Percentiles rank a stretch among this genome's conserved stretches.
Evolutionary conservation across 2,888 invertebrate species (phyloP).

Genomic region (Mythimna loreyi): DNA sequence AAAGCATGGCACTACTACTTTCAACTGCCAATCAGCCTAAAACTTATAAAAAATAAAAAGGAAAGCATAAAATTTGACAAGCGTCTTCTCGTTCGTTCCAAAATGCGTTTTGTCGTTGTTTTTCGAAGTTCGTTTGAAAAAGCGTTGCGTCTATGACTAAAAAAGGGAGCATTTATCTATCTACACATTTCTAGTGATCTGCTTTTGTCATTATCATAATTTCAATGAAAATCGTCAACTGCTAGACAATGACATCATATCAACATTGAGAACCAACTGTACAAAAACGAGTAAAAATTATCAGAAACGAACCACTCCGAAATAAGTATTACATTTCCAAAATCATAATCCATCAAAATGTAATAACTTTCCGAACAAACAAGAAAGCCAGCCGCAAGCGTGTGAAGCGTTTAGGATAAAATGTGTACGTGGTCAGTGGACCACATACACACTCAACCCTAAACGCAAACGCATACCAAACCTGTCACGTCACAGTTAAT

Average conservation of each 20-base stretch:
- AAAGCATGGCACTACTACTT: too few species aligned
- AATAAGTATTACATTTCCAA: neutral
- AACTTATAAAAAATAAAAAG: too few species aligned
- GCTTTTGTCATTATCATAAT: neutral
- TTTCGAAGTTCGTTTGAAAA: too few species aligned
- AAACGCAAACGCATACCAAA: conserved; percentile 12
- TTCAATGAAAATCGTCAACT: neutral
- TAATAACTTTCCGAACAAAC: neutral
- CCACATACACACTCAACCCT: conserved; percentile 4
- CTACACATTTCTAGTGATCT: too few species aligned
- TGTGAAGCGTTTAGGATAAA: too few species aligned
- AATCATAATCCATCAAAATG: neutral
- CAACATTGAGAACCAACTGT: neutral
- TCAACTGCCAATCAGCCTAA: too few species aligned
- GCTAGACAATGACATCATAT: neutral
- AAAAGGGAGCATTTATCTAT: too few species aligned
- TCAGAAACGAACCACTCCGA: too few species aligned
- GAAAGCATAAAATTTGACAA: too few species aligned
- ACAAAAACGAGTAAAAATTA: neutral
- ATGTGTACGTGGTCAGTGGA: neutral
- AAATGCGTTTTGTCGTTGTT: too few species aligned
- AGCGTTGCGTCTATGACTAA: too few species aligned
- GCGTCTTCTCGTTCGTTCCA: too few species aligned
- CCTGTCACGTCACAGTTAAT: conserved; percentile 25
- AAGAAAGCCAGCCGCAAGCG: neutral